Evolutionary conservation across 2,113 vertebrate species (phyloP), one percentile per base, ranked within the genome.

Genomic region (Electrona antarctica): DNA sequence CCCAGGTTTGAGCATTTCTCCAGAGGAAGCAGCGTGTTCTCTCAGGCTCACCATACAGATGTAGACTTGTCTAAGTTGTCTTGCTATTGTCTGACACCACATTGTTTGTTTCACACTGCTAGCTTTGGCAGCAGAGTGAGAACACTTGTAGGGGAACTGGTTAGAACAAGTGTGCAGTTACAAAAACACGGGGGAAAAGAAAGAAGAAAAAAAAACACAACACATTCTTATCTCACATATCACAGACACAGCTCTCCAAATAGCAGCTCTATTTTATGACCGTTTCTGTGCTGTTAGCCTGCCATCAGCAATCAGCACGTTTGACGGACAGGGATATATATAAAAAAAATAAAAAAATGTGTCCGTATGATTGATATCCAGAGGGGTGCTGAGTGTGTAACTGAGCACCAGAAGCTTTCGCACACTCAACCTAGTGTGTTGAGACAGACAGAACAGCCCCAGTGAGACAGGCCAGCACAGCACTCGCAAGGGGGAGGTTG

Each of bases 131-230:
- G 73, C 71, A 33, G 56, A 78, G 68, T 67, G 70, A 78, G 83
- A 87, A 33, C 79, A 75, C 80, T 80, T 88, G 83, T 82, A 80
- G 74, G 63, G 49, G 50, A 88, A 92, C 89, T 81, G 78, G 91
- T 92, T 90, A 48, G 69, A 89, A 92, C 90, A 92, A 87, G 90
- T 82, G 86, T 74, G 77, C 67, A 80, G 71, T 82, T 84, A 91
- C 84, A 89, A 89, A 85, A 84, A 86, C 85, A 84, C 10, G 51
- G 60, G 33, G 33, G 33, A 6, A 6, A 41, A 41, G 33, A 41
- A 41, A 41, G 33, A 41, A 41, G 2, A 41, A 41, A 41, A 33
- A 33, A 33, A 33, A 2, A 33, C 29, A 33, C 29, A 33, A 41
- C 33, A 83, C 60, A 76, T 87, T 89, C 81, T 90, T 79, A 88